phyloP scores from a whole-genome alignment of 2,797 vertebrate species.

The Notolepis coatsorum region DNA sequence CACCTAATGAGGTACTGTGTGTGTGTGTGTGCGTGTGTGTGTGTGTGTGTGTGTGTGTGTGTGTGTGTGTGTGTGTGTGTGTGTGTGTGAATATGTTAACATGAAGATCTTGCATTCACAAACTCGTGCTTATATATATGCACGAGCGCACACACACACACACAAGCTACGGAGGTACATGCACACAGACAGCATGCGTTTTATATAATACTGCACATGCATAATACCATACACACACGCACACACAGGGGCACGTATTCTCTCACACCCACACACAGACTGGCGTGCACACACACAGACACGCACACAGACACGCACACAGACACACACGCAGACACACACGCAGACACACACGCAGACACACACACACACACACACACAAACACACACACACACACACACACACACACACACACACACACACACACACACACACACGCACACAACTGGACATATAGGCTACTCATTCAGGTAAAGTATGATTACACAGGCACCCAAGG shows the following conservation, averaged over 20 bases:
- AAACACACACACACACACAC: not conserved
- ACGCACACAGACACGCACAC: too few relatives aligned
- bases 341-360: too few relatives aligned
- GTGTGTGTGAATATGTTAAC: not conserved
- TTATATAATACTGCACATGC: not conserved
- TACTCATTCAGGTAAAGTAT: not conserved
- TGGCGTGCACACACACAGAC: too few relatives aligned
- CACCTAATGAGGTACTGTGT: conserved; percentile 8
- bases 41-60: not conserved
- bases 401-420: conserved; percentile 6
- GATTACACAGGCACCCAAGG: too few relatives aligned
- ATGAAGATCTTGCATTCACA: too few relatives aligned
- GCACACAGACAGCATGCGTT: not conserved
- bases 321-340: too few relatives aligned
- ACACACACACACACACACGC: not conserved
- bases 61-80: not conserved
- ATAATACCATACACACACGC: not conserved
- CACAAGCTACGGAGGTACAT: not conserved
- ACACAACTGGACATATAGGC: not conserved
- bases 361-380: too few relatives aligned
- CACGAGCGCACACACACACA: not conserved
- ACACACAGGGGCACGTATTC: not conserved
- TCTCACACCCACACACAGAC: not conserved
- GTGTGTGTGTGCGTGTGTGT: not conserved
- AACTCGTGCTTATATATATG: too few relatives aligned